Conservation (phyloP, 2,888 invertebrate species). For the Acleris emargana region DNA sequence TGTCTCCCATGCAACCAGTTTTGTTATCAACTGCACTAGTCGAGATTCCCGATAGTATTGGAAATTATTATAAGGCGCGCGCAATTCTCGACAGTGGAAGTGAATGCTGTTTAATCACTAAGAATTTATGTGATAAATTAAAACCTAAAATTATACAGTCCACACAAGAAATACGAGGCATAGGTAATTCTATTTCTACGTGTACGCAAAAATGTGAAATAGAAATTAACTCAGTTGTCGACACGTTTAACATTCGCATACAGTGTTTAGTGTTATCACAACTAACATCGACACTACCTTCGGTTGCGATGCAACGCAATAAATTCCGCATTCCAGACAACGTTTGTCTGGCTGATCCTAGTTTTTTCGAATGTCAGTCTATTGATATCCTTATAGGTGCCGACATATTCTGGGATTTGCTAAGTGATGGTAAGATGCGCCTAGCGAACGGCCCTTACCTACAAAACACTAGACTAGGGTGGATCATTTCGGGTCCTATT, state of each 20-base stretch:
- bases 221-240: neutral
- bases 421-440: neutral
- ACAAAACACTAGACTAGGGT: constrained; percentile 11
- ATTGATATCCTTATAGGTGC: constrained; percentile 11
- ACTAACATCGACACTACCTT: neutral
- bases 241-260: neutral
- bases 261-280: no score
- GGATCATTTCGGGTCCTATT: neutral
- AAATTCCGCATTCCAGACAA: constrained; percentile 8
- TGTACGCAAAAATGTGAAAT: no score
- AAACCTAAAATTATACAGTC: no score
- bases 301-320: neutral
- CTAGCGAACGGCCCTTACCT: constrained; percentile 2
- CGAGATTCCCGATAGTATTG: no score
- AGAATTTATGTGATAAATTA: no score
- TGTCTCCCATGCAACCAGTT: no score
- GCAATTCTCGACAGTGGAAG: no score
- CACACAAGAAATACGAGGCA: no score
- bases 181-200: no score
- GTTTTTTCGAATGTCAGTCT: neutral
- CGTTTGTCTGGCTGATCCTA: constrained; percentile 2
- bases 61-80: no score
- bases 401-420: constrained; percentile 4
- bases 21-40: no score
- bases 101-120: no score